phyloP scores from a whole-genome alignment of 1,140 invertebrate genomes.

The Nomia melanderi region DNA sequence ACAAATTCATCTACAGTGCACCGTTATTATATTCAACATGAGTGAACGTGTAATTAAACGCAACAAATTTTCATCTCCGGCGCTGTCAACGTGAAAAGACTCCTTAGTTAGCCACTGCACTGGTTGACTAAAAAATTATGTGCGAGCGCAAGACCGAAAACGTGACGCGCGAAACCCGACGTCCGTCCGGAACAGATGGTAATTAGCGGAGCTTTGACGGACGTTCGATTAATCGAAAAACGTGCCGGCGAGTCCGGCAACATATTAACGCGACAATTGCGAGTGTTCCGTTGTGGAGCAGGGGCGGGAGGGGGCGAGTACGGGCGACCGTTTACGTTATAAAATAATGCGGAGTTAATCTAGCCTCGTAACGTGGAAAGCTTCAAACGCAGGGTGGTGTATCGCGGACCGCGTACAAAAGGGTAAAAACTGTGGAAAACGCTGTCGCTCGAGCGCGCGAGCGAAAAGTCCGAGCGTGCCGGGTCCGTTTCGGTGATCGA shows the following conservation, averaged over 20 bases:
- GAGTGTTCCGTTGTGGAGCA: not conserved
- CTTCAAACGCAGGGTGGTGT: slow-evolving; percentile 48
- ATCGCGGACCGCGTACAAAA: slow-evolving; percentile 44
- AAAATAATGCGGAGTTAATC: slow-evolving; percentile 42
- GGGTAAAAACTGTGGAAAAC: slow-evolving; percentile 39
- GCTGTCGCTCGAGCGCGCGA: slow-evolving; percentile 54
- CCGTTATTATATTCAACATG: too few relatives aligned
- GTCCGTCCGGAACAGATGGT: not conserved
- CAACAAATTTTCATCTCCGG: too few relatives aligned
- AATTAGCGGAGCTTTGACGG: slow-evolving; percentile 32
- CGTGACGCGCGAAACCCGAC: not conserved
- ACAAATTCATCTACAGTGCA: too few relatives aligned
- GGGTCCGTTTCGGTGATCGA: slow-evolving; percentile 33
- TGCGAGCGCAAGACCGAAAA: not conserved
- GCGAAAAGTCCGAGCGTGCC: slow-evolving; percentile 45
- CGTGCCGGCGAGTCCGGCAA: slow-evolving; percentile 1
- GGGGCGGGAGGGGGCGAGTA: not conserved
- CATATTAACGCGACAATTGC: slow-evolving; percentile 28
- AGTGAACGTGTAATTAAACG: too few relatives aligned
- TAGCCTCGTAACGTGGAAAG: slow-evolving; percentile 19
- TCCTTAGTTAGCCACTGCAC: too few relatives aligned
- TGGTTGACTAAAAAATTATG: too few relatives aligned
- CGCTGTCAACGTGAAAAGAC: too few relatives aligned
- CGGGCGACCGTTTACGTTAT: slow-evolving; percentile 24
- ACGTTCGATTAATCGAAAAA: slow-evolving; percentile 37